These are phyloP conservation scores for Piprites chloris DNA, from an alignment of 2,113 vertebrate species.

Conservation along the genomic window DNA sequence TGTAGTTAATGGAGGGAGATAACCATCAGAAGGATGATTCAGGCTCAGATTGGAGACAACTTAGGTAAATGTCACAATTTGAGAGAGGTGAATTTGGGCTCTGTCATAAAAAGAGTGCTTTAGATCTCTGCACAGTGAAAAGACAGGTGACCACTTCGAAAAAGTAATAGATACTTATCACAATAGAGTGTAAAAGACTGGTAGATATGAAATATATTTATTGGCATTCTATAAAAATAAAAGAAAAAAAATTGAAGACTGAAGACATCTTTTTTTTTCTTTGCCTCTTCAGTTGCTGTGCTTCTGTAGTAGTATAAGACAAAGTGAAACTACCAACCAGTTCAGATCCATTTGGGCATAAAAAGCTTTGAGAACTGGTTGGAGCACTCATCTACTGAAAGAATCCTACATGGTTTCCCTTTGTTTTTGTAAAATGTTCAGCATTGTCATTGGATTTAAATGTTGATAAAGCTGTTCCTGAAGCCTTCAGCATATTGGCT, in stretches of 20 bases:
- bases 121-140: background rate
- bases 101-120: background rate
- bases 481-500: conserved; percentile 1
- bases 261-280: background rate
- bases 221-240: background rate
- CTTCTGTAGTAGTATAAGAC: background rate
- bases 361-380: background rate
- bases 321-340: background rate
- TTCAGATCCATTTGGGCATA: background rate
- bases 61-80: background rate
- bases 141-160: background rate
- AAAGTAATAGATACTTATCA: background rate
- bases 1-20: background rate
- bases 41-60: background rate
- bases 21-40: background rate
- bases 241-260: background rate
- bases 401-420: background rate
- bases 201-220: background rate
- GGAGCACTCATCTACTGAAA: background rate
- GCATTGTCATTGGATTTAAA: background rate
- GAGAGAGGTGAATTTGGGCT: background rate
- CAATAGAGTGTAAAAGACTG: background rate
- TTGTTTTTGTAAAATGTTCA: background rate
- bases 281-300: background rate
- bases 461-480: background rate